Evolutionary conservation across 1,140 invertebrate genomes (phyloP).

Genomic region (Philaenus spumarius): DNA sequence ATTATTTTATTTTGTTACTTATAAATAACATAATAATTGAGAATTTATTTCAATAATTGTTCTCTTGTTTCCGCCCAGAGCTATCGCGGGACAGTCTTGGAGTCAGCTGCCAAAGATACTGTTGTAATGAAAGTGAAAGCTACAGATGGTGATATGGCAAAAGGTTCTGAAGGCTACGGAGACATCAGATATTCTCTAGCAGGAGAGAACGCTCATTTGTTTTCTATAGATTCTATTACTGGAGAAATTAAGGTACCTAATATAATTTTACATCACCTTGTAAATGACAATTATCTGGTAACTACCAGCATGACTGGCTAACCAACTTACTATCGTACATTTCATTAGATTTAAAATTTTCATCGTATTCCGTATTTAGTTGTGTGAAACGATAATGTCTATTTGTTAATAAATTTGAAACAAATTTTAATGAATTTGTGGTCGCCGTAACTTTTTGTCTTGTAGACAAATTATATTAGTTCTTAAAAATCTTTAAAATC

Average conservation of each 20-base stretch:
- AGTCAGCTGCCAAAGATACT: conserved; percentile 61
- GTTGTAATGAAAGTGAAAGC: conserved; percentile 61
- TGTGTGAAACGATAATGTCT: no score
- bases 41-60: no score
- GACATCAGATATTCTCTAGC: conserved; percentile 58
- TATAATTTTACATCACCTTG: conserved; percentile 9
- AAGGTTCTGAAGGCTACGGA: conserved; percentile 56
- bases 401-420: no score
- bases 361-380: no score
- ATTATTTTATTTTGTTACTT: conserved; percentile 1
- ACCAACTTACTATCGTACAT: no score
- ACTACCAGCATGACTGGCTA: no score
- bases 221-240: conserved; percentile 58
- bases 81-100: conserved; percentile 61
- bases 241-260: conserved; percentile 51
- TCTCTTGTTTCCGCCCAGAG: conserved; percentile 38
- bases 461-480: no score
- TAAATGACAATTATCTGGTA: conserved; percentile 3
- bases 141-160: conserved; percentile 58
- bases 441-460: no score
- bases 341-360: no score
- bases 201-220: conserved; percentile 63
- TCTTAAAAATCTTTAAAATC: no score
- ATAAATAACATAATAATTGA: background rate
- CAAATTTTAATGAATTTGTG: no score